Base-by-base conservation (phyloP, 2,113 vertebrate genomes). In the Brachypteracias leptosomus region DNA sequence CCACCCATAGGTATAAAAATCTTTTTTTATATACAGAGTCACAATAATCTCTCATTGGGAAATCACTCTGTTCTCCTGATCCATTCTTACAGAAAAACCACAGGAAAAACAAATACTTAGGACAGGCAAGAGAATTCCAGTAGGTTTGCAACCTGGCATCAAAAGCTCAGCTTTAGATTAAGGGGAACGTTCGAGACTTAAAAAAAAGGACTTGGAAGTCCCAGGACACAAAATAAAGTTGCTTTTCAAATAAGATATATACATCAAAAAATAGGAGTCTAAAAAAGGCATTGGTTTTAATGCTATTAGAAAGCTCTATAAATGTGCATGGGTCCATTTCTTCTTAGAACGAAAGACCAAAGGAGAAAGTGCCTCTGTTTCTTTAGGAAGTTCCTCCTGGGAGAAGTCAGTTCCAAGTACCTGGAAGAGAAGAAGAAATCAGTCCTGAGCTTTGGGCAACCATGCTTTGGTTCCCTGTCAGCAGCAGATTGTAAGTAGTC, bases 1-100 rank as follows among this genome's bases (percentile, higher is more conserved):
- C 97, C 97, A 97, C 97, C 98, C 93, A 95, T 97, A 96, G 96
- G 98, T 99, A 99, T 98, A 99, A 99, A 99, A 98, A 97, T 97
- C 98, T 97, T 94, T 20, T n/a, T 97, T 98, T 99, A 99, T 98
- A 98, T 99, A 99, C 96, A 97, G 96, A 97, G 97, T 97, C 90
- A 97, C 90, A 96, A 97, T 96, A 96, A 90, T 96, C 93, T 90
- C 89, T 96, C 84, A 94, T 85, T 87, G 90, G 96, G 96, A 96
- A 82, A 95, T 95, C 21, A 33, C n/a, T 90, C 96, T 95, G 89
- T 96, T 95, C 49, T 97, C 92, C 94, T 97, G 84, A 95, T 96
- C 66, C 80, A 85, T 94, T 95, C 81, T 95, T 98, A 97, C 98
- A 9, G 89, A 97, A 82, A 94, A 96, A 96, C 40, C 71, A 84